These are phyloP conservation scores for Balearica regulorum DNA, from an alignment of 2,797 vertebrate species.

Conservation along the genomic window DNA sequence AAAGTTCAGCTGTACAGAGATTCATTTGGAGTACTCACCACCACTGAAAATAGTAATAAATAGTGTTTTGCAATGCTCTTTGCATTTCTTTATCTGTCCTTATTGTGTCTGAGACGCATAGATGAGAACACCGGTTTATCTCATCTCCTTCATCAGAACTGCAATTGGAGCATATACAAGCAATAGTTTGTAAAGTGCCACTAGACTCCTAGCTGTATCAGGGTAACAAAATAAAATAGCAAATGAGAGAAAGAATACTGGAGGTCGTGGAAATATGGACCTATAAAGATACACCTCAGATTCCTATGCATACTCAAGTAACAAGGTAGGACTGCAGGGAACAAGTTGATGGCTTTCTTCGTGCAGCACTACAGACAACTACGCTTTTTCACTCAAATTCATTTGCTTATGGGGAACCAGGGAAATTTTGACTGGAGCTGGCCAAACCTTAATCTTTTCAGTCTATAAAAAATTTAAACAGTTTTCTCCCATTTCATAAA, in stretches of 20 bases:
- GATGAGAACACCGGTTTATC: neutral
- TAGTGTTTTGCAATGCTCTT: neutral
- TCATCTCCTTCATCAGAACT: neutral
- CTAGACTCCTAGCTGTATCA: neutral
- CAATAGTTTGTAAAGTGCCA: neutral
- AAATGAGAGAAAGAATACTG: neutral
- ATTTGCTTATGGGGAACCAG: slow-evolving; percentile 41
- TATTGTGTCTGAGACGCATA: neutral
- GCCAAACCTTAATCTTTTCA: slow-evolving; percentile 26
- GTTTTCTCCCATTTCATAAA: slow-evolving; percentile 40
- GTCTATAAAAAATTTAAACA: slow-evolving; percentile 54
- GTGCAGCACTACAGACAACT: neutral
- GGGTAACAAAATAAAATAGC: slow-evolving; percentile 33
- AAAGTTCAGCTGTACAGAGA: neutral
- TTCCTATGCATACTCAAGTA: slow-evolving; percentile 20
- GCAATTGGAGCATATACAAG: neutral
- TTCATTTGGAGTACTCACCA: neutral
- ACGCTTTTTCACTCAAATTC: neutral
- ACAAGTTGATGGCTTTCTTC: neutral
- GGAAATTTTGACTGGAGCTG: slow-evolving; percentile 31
- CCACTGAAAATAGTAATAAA: neutral
- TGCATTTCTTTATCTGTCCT: slow-evolving; percentile 4
- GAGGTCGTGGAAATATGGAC: neutral
- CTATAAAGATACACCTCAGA: neutral
- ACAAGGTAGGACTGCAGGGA: slow-evolving; percentile 24